Percentiles rank a stretch among this genome's conserved stretches.
These are phyloP conservation scores for Pyxicephalus adspersus DNA, from an alignment of 2,113 vertebrate genomes.

Conservation along the genomic window DNA sequence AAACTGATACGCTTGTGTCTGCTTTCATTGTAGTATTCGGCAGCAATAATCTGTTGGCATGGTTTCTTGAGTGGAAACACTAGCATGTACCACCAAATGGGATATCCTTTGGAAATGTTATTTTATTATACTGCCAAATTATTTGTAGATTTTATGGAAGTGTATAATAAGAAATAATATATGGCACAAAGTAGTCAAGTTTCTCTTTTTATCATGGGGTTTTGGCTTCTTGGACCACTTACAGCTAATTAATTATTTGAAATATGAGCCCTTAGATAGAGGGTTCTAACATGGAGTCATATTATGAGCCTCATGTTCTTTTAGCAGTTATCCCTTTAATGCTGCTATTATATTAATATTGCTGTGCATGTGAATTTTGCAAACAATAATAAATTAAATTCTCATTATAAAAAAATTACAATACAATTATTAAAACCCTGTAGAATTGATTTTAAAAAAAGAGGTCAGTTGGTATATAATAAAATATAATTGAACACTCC, in stretches of 20 bases:
- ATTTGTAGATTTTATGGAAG: conserved; percentile 16
- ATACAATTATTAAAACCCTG: no score
- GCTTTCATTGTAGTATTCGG: conserved; percentile 21
- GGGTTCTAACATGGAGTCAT: neutral
- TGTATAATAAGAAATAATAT: neutral
- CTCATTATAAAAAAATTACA: no score
- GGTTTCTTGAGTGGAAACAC: conserved; percentile 11
- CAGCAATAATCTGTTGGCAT: conserved; percentile 18
- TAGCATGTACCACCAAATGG: conserved; percentile 7
- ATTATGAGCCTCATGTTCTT: neutral
- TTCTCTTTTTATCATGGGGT: conserved; percentile 7
- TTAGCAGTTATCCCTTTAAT: conserved; percentile 2
- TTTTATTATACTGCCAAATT: conserved; percentile 17
- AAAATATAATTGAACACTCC: no score
- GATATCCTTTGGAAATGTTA: conserved; percentile 26
- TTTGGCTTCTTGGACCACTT: conserved; percentile 23
- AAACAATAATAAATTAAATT: no score
- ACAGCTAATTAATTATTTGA: conserved; percentile 19
- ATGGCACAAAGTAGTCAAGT: neutral
- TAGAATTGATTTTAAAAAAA: no score
- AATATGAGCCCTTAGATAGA: conserved; percentile 1
- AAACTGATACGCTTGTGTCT: conserved; percentile 10
- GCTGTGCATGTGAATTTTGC: no score
- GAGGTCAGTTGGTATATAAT: no score
- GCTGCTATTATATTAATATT: conserved; percentile 6